Conservation (phyloP, 35 echinoderm and acorn worm genomes). For the Holothuria glaberrima region DNA sequence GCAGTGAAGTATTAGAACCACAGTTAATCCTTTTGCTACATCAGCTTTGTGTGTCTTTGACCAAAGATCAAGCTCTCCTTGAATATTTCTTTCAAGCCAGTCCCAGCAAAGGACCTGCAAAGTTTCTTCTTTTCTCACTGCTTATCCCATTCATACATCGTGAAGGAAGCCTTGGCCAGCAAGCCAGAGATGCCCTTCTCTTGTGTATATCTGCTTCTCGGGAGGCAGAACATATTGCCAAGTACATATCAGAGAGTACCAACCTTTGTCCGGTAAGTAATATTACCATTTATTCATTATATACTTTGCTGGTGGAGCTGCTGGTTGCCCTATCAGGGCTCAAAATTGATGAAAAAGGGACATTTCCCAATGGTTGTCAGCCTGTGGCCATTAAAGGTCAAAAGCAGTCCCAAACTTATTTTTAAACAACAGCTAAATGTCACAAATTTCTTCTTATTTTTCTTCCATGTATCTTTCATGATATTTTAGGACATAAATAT, state of each 20-base stretch:
- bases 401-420: too few species aligned
- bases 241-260: conserved; percentile 97
- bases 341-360: too few species aligned
- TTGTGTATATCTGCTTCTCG: conserved; percentile 93
- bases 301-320: too few species aligned
- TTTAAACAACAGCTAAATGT: too few species aligned
- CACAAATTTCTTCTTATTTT: too few species aligned
- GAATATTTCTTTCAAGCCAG: conserved; percentile 99
- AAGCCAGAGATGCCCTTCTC: conserved; percentile 92
- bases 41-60: conserved; percentile 87
- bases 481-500: too few species aligned
- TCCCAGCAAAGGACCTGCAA: conserved; percentile 95
- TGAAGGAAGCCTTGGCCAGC: conserved; percentile 84
- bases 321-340: too few species aligned
- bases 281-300: not conserved
- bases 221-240: conserved; percentile 81
- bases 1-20: conserved; percentile 72
- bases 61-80: conserved; percentile 78
- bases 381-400: too few species aligned
- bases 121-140: conserved; percentile 96
- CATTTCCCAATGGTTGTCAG: too few species aligned
- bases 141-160: conserved; percentile 96
- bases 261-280: conserved; percentile 94
- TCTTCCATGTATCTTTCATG: too few species aligned
- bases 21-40: conserved; percentile 86